A percentile compares a stretch with the other conserved stretches of the same genome.
These are phyloP conservation scores for Hippasteria phrygiana DNA, from an alignment of 53 echinoderm and acorn worm species.

Conservation along the genomic window DNA sequence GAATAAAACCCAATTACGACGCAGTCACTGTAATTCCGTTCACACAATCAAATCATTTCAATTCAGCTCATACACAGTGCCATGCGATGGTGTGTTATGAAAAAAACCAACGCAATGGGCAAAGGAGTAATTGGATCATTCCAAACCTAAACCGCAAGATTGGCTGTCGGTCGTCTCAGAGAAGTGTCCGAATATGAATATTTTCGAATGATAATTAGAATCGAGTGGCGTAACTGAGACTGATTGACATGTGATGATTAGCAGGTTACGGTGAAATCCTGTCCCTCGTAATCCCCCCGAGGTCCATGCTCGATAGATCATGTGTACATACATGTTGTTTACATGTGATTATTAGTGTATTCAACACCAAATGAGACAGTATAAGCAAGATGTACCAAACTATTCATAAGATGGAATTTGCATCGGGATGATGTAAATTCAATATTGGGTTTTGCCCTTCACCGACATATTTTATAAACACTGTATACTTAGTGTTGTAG, in stretches of 20 bases:
- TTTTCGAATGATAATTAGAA: background rate
- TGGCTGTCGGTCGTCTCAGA: background rate
- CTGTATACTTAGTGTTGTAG: too few relatives aligned
- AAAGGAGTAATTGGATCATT: background rate
- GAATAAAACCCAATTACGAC: conserved; percentile 8
- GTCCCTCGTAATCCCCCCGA: background rate
- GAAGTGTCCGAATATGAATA: background rate
- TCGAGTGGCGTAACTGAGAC: background rate
- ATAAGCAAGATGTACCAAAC: too few relatives aligned
- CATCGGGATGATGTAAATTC: too few relatives aligned
- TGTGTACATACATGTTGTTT: background rate
- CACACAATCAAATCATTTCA: conserved; percentile 12
- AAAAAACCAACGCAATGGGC: background rate
- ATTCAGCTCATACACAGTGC: background rate
- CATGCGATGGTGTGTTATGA: background rate
- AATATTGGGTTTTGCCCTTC: too few relatives aligned
- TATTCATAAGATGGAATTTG: too few relatives aligned
- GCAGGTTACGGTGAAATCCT: background rate
- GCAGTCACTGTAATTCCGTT: background rate
- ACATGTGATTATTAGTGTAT: too few relatives aligned
- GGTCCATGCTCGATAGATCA: background rate
- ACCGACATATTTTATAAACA: too few relatives aligned
- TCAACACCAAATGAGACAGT: too few relatives aligned
- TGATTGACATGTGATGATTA: conserved; percentile 2
- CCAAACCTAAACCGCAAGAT: background rate